These are phyloP conservation scores for Danio kyathit DNA, from an alignment of 2,797 vertebrate genomes.

Conservation along the genomic window DNA sequence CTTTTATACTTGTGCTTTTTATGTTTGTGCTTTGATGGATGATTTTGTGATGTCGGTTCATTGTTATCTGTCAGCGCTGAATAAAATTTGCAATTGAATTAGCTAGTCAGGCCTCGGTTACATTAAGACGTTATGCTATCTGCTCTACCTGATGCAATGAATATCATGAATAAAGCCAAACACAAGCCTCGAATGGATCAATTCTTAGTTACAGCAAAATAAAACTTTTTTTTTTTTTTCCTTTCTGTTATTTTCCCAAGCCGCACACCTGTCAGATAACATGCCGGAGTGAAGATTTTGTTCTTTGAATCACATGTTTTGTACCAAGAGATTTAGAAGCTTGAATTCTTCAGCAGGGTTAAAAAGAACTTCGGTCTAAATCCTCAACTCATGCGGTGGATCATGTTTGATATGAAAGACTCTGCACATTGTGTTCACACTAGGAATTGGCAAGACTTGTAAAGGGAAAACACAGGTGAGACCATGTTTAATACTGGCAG, in stretches of 20 bases:
- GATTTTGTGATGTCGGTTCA: slow-evolving; percentile 29
- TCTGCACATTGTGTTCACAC: slow-evolving; percentile 47
- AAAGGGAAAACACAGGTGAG: slow-evolving; percentile 18
- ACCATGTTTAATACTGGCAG: slow-evolving; percentile 40
- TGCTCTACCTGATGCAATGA: slow-evolving; percentile 29
- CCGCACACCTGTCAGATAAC: slow-evolving; percentile 7
- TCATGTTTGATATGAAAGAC: slow-evolving; percentile 38
- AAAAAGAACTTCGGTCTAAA: slow-evolving; percentile 31
- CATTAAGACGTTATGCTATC: slow-evolving; percentile 42
- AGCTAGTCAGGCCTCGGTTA: slow-evolving; percentile 28
- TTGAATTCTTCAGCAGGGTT: not conserved
- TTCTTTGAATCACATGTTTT: slow-evolving; percentile 22
- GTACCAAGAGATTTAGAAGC: not conserved
- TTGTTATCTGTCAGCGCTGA: slow-evolving; percentile 33
- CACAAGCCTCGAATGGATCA: slow-evolving; percentile 25
- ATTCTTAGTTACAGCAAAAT: not conserved
- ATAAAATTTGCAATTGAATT: slow-evolving; percentile 54
- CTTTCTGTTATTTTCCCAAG: slow-evolving; percentile 9
- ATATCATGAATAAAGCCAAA: slow-evolving; percentile 35
- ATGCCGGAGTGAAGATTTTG: slow-evolving; percentile 6
- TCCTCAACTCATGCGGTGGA: slow-evolving; percentile 35
- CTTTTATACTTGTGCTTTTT: not conserved
- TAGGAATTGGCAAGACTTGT: slow-evolving; percentile 32
- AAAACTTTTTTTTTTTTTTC: not conserved
- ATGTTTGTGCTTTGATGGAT: slow-evolving; percentile 43